Percentiles rank a stretch among this genome's conserved stretches.
Evolutionary conservation across 2,113 vertebrate genomes (phyloP).

Genomic region (Syngnathus typhle): DNA sequence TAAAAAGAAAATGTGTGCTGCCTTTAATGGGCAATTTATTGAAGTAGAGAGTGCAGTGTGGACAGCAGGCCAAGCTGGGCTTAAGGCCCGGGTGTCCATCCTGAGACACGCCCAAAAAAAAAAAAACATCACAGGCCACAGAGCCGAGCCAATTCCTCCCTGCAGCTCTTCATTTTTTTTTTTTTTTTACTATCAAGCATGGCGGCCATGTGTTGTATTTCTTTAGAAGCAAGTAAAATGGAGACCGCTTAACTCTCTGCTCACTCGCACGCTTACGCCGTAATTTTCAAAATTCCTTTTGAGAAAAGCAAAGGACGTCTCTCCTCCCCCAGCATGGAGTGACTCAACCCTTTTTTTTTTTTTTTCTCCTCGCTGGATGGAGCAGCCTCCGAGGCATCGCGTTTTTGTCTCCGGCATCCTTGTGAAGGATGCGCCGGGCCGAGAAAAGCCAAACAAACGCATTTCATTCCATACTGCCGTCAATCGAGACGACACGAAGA

Average conservation of each 20-base stretch:
- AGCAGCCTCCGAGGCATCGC: slow-evolving; percentile 72
- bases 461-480: slow-evolving; percentile 36
- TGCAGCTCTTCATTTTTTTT: background rate
- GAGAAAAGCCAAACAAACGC: slow-evolving; percentile 38
- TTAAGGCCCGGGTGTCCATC: slow-evolving; percentile 52
- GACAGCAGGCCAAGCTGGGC: slow-evolving; percentile 38
- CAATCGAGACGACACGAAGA: slow-evolving; percentile 28
- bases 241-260: slow-evolving; percentile 32
- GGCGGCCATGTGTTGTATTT: slow-evolving; percentile 41
- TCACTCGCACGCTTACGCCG: slow-evolving; percentile 20
- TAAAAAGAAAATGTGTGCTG: background rate
- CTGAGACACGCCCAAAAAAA: slow-evolving; percentile 71
- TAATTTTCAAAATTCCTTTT: slow-evolving; percentile 64
- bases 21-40: background rate
- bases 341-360: slow-evolving; percentile 71
- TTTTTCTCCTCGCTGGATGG: slow-evolving; percentile 55
- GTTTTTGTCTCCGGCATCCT: slow-evolving; percentile 73
- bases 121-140: slow-evolving; percentile 9
- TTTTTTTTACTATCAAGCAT: slow-evolving; percentile 19
- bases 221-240: slow-evolving; percentile 37
- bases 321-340: slow-evolving; percentile 48
- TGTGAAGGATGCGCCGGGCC: slow-evolving; percentile 50
- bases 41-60: background rate
- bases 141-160: slow-evolving; percentile 48
- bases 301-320: slow-evolving; percentile 64